These are phyloP conservation scores for Phaonia tiefii DNA, from an alignment of 2,888 invertebrate genomes.

Conservation along the genomic window DNA sequence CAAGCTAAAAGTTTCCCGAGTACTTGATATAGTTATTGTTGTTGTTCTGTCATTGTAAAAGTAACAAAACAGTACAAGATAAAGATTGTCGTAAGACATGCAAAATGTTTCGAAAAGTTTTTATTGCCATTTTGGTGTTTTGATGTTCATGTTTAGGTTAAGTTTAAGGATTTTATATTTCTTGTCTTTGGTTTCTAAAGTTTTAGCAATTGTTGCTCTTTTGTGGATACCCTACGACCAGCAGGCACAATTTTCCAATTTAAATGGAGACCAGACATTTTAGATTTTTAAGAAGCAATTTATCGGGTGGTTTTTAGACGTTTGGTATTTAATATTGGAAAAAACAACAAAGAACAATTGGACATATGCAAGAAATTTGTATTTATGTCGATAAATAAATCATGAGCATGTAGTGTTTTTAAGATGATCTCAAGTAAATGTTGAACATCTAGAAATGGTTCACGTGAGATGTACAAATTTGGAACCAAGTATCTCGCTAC, in stretches of 20 bases:
- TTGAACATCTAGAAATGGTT: no score
- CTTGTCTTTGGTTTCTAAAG: background rate
- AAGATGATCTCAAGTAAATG: no score
- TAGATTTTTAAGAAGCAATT: no score
- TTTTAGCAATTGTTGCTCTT: slow-evolving; percentile 3
- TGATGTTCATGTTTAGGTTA: background rate
- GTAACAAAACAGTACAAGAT: slow-evolving; percentile 27
- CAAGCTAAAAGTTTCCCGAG: background rate
- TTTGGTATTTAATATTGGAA: no score
- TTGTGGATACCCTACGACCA: slow-evolving; percentile 3
- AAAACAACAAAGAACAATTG: no score
- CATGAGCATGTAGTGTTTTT: no score
- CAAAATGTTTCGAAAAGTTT: slow-evolving; percentile 38
- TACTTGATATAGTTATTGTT: background rate
- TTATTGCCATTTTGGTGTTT: slow-evolving; percentile 28
- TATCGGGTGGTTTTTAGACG: no score
- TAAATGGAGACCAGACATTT: no score
- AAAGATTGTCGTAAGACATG: slow-evolving; percentile 37
- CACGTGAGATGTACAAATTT: no score
- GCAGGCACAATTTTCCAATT: background rate
- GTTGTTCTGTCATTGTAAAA: background rate
- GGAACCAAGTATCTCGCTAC: no score
- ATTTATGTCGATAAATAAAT: no score
- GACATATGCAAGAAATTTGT: no score
- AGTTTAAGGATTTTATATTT: slow-evolving; percentile 12